These are phyloP conservation scores for Barnardius zonarius DNA, from an alignment of 2,113 vertebrate genomes.

Conservation along the genomic window DNA sequence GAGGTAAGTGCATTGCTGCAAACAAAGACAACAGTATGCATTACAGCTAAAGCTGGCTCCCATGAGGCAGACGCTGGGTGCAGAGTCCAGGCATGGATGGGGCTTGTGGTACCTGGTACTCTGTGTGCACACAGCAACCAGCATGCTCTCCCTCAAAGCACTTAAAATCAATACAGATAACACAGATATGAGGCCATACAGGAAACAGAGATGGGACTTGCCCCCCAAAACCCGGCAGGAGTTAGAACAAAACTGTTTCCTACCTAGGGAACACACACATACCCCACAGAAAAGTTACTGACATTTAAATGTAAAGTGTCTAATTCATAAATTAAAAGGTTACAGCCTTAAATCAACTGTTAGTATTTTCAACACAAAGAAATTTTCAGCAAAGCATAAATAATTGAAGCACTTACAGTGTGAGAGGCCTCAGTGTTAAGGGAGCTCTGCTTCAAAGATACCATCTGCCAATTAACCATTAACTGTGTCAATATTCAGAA, in stretches of 20 bases:
- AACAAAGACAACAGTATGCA: background rate
- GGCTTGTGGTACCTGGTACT: fast-evolving
- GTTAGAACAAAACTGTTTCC: background rate
- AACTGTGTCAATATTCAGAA: background rate
- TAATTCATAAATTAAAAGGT: background rate
- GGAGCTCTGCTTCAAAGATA: background rate
- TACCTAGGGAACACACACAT: background rate
- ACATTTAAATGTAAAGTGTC: background rate
- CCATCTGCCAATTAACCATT: background rate
- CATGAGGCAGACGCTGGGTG: fast-evolving
- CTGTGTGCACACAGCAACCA: fast-evolving
- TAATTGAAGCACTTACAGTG: background rate
- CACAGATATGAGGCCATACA: background rate
- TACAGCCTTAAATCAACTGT: background rate
- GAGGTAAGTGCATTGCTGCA: background rate
- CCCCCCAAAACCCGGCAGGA: background rate
- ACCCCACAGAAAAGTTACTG: background rate
- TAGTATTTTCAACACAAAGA: background rate
- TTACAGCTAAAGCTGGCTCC: background rate
- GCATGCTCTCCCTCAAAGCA: too few species aligned
- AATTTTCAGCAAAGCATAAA: background rate
- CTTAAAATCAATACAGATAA: background rate
- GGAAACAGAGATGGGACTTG: background rate
- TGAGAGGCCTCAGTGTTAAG: background rate
- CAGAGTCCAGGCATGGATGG: background rate